A percentile compares a stretch with the other conserved stretches of the same genome.
phyloP scores from a whole-genome alignment of 2,797 vertebrate genomes.

The Girardinus metallicus region DNA sequence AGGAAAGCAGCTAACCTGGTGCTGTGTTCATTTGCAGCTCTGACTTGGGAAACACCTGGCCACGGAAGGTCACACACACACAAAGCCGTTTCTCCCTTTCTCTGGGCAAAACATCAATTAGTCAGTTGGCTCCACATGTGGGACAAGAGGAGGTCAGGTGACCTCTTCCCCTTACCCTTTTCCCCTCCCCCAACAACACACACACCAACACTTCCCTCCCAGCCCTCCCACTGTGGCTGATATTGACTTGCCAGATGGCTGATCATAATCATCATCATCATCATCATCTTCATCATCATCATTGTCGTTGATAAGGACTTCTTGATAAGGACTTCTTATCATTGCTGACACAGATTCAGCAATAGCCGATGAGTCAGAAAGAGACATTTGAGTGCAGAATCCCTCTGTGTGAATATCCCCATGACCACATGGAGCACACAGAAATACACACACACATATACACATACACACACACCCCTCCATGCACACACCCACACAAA shows the following conservation, averaged over 20 bases:
- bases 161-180: neutral
- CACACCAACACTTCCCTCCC: neutral
- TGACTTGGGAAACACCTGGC: conserved; percentile 59
- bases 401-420: conserved; percentile 16
- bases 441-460: conserved; percentile 11
- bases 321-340: conserved; percentile 37
- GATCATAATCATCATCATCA: neutral
- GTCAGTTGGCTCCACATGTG: conserved; percentile 66
- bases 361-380: conserved; percentile 43
- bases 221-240: conserved; percentile 36
- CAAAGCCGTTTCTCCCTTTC: conserved; percentile 46
- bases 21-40: neutral
- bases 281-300: conserved; percentile 21
- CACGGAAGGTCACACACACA: conserved; percentile 38
- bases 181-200: neutral
- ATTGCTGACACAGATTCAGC: conserved; percentile 25
- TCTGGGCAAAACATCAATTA: conserved; percentile 61
- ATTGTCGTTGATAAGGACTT: conserved; percentile 30
- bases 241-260: conserved; percentile 58
- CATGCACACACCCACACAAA: too few species aligned
- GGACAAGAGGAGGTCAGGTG: conserved; percentile 62
- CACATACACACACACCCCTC: neutral
- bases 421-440: neutral
- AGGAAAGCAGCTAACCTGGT: neutral
- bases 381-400: conserved; percentile 27